Evolutionary conservation across 1,140 invertebrate genomes (phyloP).

Genomic region (Patella vulgata): DNA sequence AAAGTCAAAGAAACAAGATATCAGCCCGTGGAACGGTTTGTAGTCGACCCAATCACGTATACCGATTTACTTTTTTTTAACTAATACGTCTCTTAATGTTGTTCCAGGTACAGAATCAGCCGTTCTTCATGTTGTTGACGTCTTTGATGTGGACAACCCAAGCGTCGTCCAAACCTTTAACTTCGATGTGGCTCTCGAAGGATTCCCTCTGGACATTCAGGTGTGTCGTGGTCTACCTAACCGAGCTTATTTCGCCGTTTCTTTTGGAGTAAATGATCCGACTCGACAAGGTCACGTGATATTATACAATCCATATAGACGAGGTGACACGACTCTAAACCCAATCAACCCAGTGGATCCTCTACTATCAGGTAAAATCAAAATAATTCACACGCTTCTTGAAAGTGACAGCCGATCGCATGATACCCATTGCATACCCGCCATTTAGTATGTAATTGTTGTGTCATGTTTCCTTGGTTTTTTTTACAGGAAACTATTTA

Average conservation of each 20-base stretch:
- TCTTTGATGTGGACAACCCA: neutral
- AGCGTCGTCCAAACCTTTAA: neutral
- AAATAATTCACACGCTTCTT: neutral
- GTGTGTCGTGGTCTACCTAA: neutral
- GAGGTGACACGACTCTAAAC: neutral
- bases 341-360: neutral
- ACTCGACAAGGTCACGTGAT: neutral
- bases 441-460: too few relatives aligned
- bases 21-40: too few relatives aligned
- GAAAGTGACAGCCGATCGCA: neutral
- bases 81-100: too few relatives aligned
- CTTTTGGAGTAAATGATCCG: slow-evolving; percentile 1
- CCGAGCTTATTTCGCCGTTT: neutral
- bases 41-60: too few relatives aligned
- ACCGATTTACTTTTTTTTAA: too few relatives aligned
- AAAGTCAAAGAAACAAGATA: too few relatives aligned
- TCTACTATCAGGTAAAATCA: neutral
- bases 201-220: neutral
- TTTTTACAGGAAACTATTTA: too few relatives aligned
- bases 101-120: too few relatives aligned
- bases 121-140: neutral
- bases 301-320: neutral
- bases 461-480: too few relatives aligned
- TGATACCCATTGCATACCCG: too few relatives aligned
- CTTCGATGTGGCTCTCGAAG: neutral